Evolutionary conservation across 2,797 vertebrate genomes (phyloP).

Genomic region (Coreius guichenoti): DNA sequence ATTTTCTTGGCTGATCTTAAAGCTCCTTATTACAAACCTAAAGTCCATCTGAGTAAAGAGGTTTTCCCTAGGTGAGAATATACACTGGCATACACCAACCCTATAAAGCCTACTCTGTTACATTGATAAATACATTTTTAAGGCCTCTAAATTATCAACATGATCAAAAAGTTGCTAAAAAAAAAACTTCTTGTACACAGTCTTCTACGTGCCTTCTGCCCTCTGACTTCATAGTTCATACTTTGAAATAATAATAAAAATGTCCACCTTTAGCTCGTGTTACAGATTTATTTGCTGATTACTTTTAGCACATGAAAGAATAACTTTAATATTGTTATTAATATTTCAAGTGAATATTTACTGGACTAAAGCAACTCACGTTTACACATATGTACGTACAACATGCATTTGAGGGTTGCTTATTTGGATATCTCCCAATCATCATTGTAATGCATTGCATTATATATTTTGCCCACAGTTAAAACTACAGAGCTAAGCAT

Average conservation of each 20-base stretch:
- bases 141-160: background rate
- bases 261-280: background rate
- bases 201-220: background rate
- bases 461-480: background rate
- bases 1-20: constrained; percentile 93
- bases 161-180: background rate
- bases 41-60: constrained; percentile 77
- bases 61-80: constrained; percentile 81
- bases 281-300: background rate
- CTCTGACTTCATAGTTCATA: background rate
- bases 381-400: background rate
- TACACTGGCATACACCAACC: background rate
- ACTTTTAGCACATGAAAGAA: background rate
- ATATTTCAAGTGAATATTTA: background rate
- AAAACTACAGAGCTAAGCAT: background rate
- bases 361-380: too few species aligned
- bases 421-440: background rate
- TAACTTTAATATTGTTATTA: background rate
- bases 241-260: background rate
- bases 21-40: constrained; percentile 93
- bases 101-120: background rate
- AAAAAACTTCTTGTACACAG: background rate
- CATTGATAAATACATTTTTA: background rate
- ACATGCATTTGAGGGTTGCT: background rate
- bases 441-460: background rate